Conservation (phyloP, 2,113 vertebrate genomes). For the Eublepharis macularius region DNA sequence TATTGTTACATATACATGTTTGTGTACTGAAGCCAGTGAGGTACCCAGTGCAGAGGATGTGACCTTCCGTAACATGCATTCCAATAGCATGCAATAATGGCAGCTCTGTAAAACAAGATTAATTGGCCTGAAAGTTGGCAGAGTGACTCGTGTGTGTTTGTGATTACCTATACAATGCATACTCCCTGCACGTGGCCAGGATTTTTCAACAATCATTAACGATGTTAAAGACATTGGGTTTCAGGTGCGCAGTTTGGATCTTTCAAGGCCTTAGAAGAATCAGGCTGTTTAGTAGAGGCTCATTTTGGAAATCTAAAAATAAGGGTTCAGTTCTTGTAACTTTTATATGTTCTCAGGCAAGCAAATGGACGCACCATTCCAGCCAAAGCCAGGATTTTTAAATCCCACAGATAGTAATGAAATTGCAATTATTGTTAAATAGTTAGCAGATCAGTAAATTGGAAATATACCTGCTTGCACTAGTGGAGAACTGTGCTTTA, state of each 20-base stretch:
- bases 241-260: neutral
- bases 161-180: neutral
- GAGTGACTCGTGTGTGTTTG: neutral
- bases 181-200: neutral
- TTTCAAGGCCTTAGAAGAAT: neutral
- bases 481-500: neutral
- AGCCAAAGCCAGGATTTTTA: neutral
- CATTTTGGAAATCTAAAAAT: neutral
- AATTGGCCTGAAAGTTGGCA: conserved; percentile 52
- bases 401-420: neutral
- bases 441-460: neutral
- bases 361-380: neutral
- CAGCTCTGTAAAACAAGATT: conserved; percentile 54
- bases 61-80: conserved; percentile 44
- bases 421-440: neutral
- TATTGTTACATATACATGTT: conserved; percentile 13
- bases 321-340: neutral
- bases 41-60: conserved; percentile 26
- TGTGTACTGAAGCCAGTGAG: conserved; percentile 3
- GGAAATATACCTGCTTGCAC: neutral
- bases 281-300: neutral
- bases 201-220: conserved; percentile 31
- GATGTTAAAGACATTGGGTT: neutral
- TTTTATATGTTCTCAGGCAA: neutral
- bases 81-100: conserved; percentile 52